A percentile compares a stretch with the other conserved stretches of the same genome.
These are phyloP conservation scores for Anguilla anguilla DNA, from an alignment of 2,797 vertebrate species.

Conservation along the genomic window DNA sequence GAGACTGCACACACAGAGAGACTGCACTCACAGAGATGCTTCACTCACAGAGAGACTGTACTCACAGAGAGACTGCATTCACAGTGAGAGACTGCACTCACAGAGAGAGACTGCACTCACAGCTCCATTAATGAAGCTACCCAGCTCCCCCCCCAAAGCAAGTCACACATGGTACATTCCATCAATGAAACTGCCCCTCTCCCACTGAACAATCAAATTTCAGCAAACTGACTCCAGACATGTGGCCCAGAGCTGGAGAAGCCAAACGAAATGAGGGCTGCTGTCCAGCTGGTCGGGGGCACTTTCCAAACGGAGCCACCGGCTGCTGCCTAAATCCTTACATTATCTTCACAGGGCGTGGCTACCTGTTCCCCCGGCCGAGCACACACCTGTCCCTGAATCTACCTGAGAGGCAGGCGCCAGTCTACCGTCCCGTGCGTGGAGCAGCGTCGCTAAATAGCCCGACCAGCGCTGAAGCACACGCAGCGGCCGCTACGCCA, in stretches of 20 bases:
- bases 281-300: conserved; percentile 42
- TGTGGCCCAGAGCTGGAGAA: not conserved
- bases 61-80: too few relatives aligned
- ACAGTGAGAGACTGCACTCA: not conserved
- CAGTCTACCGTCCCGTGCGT: conserved; percentile 50
- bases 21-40: too few relatives aligned
- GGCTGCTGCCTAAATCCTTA: not conserved
- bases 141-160: too few relatives aligned
- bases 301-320: conserved; percentile 43
- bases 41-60: too few relatives aligned
- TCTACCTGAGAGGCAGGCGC: conserved; percentile 46
- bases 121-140: too few relatives aligned
- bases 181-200: too few relatives aligned
- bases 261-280: conserved; percentile 24
- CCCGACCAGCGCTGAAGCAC: conserved; percentile 78
- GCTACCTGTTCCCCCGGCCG: conserved; percentile 40
- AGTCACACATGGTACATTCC: conserved; percentile 21
- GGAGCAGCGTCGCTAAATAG: conserved; percentile 72
- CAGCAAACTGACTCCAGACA: conserved; percentile 30
- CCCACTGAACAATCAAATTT: conserved; percentile 29
- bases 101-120: not conserved
- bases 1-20: too few relatives aligned
- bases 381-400: conserved; percentile 47
- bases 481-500: conserved; percentile 75
- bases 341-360: conserved; percentile 43